Conservation (phyloP, 2,797 vertebrate genomes). For the Antrozous pallidus region DNA sequence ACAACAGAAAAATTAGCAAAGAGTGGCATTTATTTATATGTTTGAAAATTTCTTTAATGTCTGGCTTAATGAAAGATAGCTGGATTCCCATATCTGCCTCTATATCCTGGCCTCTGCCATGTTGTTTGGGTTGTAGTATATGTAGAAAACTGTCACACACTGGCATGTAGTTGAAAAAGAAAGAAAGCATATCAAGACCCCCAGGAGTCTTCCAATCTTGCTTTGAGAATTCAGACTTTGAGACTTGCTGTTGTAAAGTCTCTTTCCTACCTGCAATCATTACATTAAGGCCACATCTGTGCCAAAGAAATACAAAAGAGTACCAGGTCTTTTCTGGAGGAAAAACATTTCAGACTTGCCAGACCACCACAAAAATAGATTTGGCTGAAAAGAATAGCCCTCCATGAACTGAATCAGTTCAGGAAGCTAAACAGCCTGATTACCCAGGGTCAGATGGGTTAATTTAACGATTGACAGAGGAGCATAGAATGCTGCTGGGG, state of each 20-base stretch:
- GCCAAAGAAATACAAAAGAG: conserved; percentile 43
- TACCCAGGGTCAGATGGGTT: conserved; percentile 19
- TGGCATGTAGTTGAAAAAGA: not conserved
- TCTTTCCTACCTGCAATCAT: conserved; percentile 9
- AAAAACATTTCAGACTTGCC: conserved; percentile 47
- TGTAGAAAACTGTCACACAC: not conserved
- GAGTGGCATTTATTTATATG: not conserved
- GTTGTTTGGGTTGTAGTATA: not conserved
- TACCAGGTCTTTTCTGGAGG: not conserved
- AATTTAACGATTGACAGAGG: conserved; percentile 63
- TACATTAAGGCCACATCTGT: not conserved
- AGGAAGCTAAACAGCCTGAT: conserved; percentile 43
- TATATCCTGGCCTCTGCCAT: not conserved
- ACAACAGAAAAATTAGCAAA: not conserved
- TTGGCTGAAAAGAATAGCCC: conserved; percentile 49
- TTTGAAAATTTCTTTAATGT: not conserved
- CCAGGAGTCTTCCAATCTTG: not conserved
- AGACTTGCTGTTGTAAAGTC: conserved; percentile 11
- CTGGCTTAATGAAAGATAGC: not conserved
- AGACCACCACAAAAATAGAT: conserved; percentile 54
- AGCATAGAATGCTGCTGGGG: not conserved
- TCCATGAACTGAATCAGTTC: conserved; percentile 31
- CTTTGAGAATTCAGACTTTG: not conserved
- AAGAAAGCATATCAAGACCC: not conserved
- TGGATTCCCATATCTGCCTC: not conserved